Evolutionary conservation across 2,113 vertebrate genomes (phyloP), one percentile per base, ranked within the genome.

Genomic region (Nasalis larvatus): DNA sequence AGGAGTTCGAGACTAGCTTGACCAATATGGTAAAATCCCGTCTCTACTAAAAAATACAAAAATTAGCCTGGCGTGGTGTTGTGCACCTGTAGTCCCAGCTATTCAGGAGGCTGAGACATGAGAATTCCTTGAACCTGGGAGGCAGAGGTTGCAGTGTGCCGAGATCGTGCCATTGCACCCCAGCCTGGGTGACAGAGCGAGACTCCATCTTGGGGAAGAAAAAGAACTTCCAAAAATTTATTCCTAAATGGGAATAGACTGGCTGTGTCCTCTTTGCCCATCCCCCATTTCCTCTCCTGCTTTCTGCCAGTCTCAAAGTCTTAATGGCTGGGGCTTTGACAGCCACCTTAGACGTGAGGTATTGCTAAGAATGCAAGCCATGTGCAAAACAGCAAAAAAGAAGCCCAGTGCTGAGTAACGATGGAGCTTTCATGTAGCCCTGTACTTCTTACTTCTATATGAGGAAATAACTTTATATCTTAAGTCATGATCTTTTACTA

Each of bases 401-500:
- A 32, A 68, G 47, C 8, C 35, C 25, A 32, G 25, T 16, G n/a
- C n/a, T 92, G 78, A 78, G 3, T 35, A 78, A 86, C 66, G 37
- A 18, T 0, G 6, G 35, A 82, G 32, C 32, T 27, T 73, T 45
- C 80, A 73, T 1, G 23, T 0, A 37, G 47, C 40, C 8, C 89
- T 52, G 17, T 66, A 78, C 10, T 83, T 52, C 69, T n/a, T 47
- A 76, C 49, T 80, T 94, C 78, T 52, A 54, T 40, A 69, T 52
- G 42, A 86, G 78, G 80, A 95, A 78, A 96, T 32, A 80, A 27
- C 89, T 92, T 71, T 95, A 7, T 87, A 82, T 40, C 54, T 89
- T 74, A 90, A 76, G 82, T 73, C 89, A 95, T 93, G 82, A 42
- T 86, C 45, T 89, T 91, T 95, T 80, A 52, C 73, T 89, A 84